Percentiles rank a stretch among this genome's conserved stretches.
phyloP scores from a whole-genome alignment of 2,113 vertebrate genomes.

The Garra rufa region DNA sequence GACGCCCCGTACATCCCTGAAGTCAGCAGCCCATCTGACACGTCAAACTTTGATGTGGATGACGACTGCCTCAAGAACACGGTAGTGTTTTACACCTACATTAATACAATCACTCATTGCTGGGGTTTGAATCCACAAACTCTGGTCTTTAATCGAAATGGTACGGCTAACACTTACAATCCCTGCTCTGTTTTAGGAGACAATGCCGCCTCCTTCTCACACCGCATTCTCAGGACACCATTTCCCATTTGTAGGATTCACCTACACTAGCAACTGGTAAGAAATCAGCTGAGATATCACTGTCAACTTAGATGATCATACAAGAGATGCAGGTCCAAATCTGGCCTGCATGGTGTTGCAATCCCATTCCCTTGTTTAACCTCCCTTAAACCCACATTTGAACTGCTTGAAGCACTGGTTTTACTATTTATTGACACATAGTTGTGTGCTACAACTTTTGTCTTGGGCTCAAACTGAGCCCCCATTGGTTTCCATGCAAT shows the following conservation, averaged over 20 bases:
- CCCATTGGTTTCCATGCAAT: too few species aligned
- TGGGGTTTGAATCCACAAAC: background rate
- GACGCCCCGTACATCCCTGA: constrained; percentile 99
- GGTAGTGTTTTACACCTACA: constrained; percentile 68
- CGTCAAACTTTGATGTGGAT: constrained; percentile 99
- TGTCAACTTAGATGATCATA: background rate
- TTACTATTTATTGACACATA: too few species aligned
- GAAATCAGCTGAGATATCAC: constrained; percentile 45
- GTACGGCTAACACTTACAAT: background rate
- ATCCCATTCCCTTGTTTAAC: too few species aligned
- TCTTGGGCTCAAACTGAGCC: too few species aligned
- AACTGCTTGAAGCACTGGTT: background rate
- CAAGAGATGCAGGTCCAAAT: background rate
- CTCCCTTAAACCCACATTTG: background rate
- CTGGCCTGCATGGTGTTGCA: too few species aligned
- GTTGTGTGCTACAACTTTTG: too few species aligned
- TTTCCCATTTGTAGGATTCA: constrained; percentile 98
- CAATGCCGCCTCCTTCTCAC: constrained; percentile 96
- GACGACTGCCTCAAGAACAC: constrained; percentile 98
- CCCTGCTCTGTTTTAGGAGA: constrained; percentile 80
- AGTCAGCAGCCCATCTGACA: constrained; percentile 99
- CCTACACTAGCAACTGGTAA: constrained; percentile 98
- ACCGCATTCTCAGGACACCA: constrained; percentile 98
- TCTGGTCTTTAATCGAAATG: background rate
- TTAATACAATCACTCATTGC: background rate